Evolutionary conservation across 53 echinoderm and acorn worm species (phyloP), one percentile per base, ranked within the genome.

Genomic region (Holothuria scabra): DNA sequence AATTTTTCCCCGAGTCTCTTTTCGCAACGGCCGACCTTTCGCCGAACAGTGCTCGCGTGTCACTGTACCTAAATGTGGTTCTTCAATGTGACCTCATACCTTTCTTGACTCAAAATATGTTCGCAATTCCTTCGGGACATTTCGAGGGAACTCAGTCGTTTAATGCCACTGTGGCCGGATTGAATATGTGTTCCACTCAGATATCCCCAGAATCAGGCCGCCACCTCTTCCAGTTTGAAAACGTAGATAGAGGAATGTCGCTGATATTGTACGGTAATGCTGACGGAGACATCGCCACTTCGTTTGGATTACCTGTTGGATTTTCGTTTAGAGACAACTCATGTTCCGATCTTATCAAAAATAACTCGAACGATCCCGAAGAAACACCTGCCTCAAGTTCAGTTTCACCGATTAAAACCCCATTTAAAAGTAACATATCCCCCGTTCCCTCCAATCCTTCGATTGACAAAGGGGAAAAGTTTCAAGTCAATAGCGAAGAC

Each of bases 281-380:
- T 19, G 56, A 34, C 30, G 48, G 66, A 19, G 79, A 86, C 26
- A 87, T 80, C 24, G 81, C 87, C 30, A 90, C 87, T 20, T 90
- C 96, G 16, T 96, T 91, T 79, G 92, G 96, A 22, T 90, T 96
- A 90, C 96, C 92, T 10, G 90, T 90, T 84, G 96, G 93, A 31
- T 60, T 96, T 37, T 75, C 85, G 20, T 82, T 96, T 75, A 90
- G 86, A 22, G 92, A 90, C 46, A 83, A 86, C 85, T 61, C 81
- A 12, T 95, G 95, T 62, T 81, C 44, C 19, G 41, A 41, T 46
- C 61, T 81, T 23, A 14, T 37, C 4, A 12, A 44, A 21, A 23
- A 62, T 37, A 32, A 24, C 9, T 44, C 28, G 41, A 32, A n/a
- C 12, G 63, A 22, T n/a, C 63, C 81, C 0, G 78, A 52, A 18